These are phyloP conservation scores for Ceraclea dissimilis DNA, from an alignment of 2,888 invertebrate genomes.

Conservation along the genomic window DNA sequence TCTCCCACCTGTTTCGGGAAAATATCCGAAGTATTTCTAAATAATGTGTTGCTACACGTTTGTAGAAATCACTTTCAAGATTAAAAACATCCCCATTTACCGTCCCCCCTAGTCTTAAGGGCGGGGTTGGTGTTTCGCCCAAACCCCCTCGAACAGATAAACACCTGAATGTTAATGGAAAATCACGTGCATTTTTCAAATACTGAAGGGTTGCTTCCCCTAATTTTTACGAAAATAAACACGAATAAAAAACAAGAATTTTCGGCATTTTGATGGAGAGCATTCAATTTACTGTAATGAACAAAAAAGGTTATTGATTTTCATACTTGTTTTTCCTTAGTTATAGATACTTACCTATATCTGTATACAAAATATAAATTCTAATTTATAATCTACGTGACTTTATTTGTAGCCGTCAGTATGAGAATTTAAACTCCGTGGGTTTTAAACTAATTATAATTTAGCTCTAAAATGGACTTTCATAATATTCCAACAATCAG, in stretches of 20 bases:
- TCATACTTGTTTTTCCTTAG: too few species aligned
- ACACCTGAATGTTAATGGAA: slow-evolving; percentile 4
- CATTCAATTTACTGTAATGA: too few species aligned
- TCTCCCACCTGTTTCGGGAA: slow-evolving; percentile 19
- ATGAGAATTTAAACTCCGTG: too few species aligned
- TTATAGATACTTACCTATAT: too few species aligned
- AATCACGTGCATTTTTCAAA: slow-evolving; percentile 1
- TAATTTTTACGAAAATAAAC: not conserved
- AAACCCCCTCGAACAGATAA: not conserved
- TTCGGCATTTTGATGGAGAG: too few species aligned
- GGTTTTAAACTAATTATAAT: too few species aligned
- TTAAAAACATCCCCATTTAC: slow-evolving; percentile 21
- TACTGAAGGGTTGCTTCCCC: not conserved
- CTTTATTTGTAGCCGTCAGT: too few species aligned
- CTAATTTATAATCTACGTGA: too few species aligned
- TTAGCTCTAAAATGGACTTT: too few species aligned
- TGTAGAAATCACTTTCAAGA: slow-evolving; percentile 25
- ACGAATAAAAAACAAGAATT: not conserved
- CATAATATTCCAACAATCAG: too few species aligned
- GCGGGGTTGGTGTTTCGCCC: not conserved
- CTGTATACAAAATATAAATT: too few species aligned
- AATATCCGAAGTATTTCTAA: slow-evolving; percentile 22
- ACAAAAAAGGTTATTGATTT: too few species aligned
- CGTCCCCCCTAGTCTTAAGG: not conserved
- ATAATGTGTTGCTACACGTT: slow-evolving; percentile 22